A percentile compares a stretch with the other conserved stretches of the same genome.
These are phyloP conservation scores for Leuciscus waleckii DNA, from an alignment of 2,797 vertebrate genomes.

Conservation along the genomic window DNA sequence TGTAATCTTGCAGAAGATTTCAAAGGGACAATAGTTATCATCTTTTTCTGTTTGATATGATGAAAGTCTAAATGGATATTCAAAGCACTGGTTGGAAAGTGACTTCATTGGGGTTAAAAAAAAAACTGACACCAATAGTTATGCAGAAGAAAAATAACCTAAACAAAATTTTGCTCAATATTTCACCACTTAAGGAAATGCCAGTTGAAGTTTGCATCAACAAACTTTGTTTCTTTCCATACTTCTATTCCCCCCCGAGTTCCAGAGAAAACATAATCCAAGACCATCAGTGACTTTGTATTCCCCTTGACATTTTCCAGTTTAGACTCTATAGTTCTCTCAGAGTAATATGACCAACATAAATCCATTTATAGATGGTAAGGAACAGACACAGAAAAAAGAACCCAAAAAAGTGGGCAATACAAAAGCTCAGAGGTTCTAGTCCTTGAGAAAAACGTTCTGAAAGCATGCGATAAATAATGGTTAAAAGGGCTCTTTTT, in stretches of 20 bases:
- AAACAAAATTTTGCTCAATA: background rate
- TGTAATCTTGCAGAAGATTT: background rate
- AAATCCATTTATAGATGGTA: conserved; percentile 34
- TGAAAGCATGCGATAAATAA: conserved; percentile 1
- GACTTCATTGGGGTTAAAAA: background rate
- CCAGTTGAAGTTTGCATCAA: conserved; percentile 3
- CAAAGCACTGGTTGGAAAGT: background rate
- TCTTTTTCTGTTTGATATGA: background rate
- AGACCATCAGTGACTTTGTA: conserved; percentile 13
- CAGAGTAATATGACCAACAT: conserved; percentile 42
- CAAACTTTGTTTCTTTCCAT: background rate
- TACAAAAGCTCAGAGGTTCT: conserved; percentile 25
- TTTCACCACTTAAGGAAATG: background rate
- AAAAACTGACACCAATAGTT: background rate
- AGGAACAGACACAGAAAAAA: conserved; percentile 19
- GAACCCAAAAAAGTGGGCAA: conserved; percentile 5
- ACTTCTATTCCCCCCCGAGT: background rate
- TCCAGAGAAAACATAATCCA: conserved; percentile 8
- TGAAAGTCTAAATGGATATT: conserved; percentile 13
- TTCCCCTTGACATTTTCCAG: conserved; percentile 41
- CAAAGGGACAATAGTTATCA: conserved; percentile 4
- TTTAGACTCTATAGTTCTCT: conserved; percentile 29
- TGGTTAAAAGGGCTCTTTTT: background rate
- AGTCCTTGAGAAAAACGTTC: conserved; percentile 22
- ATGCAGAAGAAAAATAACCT: background rate